These are phyloP conservation scores for Propithecus coquereli DNA, from an alignment of 2,113 vertebrate species.

Conservation along the genomic window DNA sequence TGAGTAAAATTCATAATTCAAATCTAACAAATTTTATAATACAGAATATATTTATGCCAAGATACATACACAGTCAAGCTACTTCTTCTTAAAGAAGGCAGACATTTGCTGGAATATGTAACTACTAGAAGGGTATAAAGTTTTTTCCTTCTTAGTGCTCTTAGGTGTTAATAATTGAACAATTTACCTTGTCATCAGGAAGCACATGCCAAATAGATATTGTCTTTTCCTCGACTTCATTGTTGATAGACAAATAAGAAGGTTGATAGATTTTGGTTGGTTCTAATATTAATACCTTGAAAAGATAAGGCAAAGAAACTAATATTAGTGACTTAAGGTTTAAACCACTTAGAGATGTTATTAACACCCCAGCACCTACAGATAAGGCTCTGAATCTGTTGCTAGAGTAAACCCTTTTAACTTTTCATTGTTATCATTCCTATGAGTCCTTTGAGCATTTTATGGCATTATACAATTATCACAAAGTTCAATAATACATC, in stretches of 20 bases:
- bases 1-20: not conserved
- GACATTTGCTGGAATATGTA: not conserved
- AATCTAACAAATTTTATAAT: not conserved
- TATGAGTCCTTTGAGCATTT: not conserved
- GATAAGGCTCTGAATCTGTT: not conserved
- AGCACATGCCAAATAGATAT: conserved; percentile 98
- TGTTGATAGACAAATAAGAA: conserved; percentile 97
- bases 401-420: not conserved
- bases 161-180: not conserved
- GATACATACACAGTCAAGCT: not conserved
- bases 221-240: conserved; percentile 94
- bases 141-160: not conserved
- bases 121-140: not conserved
- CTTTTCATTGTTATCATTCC: not conserved
- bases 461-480: not conserved
- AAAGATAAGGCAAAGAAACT: conserved; percentile 22
- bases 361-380: not conserved
- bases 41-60: not conserved
- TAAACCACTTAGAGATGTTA: not conserved
- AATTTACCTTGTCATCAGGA: conserved; percentile 93
- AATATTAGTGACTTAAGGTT: not conserved
- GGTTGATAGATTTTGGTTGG: conserved; percentile 98
- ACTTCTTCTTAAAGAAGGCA: not conserved
- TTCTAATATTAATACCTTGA: conserved; percentile 96
- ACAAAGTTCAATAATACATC: not conserved